Base-by-base conservation (phyloP, 2,888 invertebrate species). In the Mythimna albipuncta region DNA sequence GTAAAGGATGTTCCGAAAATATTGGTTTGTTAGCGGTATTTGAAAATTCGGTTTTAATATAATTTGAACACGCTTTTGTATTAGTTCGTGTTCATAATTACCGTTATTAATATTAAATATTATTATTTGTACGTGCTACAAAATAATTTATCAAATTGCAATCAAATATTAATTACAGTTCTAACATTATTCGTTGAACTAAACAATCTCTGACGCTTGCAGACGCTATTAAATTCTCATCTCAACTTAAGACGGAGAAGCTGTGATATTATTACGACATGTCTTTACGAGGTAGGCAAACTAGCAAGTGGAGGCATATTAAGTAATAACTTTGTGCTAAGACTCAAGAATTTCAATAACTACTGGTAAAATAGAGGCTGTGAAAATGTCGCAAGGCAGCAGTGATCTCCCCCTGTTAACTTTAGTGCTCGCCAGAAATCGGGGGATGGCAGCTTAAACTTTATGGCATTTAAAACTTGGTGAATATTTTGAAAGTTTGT, bases 281-380 rank as follows among this genome's bases (percentile, higher is more conserved):
- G 66, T 59, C 66, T 77, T 81, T 75, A 74, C 69, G 77, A 71
- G 69, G 65, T 64, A 73, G 67, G 57, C 65, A 63, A 70, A 74
- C 71, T 71, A 73, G 38, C 58, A 75, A 65, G 52, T 50, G 21
- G 70, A 66, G 70, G 68, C 83, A 85, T 83, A 85, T 79, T 80
- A 73, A 85, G 80, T 83, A 79, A 82, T 83, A 83, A 83, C 69
- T 79, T 76, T 59, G 62, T 58, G 58, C 63, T 75, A 77, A 74
- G 66, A 71, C 70, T 65, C 83, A 75, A 80, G 80, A 79, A 85
- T 83, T 83, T 82, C 83, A 83, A 85, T 85, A 83, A 69, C 75
- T 79, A 85, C 72, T 61, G 63, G 13, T 80, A 62, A 72, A 71
- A 82, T 69, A 59, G 76, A 59, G 70, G 72, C 55, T 70, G 76